Conservation (phyloP, 1,140 invertebrate genomes). For the Drosophila lacertosa region DNA sequence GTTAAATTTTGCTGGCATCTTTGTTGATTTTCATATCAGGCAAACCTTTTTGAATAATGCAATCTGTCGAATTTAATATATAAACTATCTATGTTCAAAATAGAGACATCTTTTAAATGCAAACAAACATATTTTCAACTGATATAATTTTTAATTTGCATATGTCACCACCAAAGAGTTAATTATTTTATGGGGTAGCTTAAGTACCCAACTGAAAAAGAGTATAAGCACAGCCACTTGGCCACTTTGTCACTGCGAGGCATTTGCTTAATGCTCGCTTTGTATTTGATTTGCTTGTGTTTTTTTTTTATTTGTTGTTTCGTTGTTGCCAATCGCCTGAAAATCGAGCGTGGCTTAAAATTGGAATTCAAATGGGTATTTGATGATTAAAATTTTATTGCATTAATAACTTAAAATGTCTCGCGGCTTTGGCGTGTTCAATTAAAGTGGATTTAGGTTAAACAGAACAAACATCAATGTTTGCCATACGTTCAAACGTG, state of each 20-base stretch:
- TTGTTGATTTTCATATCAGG: too few species aligned
- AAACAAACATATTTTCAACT: too few species aligned
- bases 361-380: constrained; percentile 23
- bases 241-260: constrained; percentile 1
- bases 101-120: too few species aligned
- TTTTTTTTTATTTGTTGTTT: not conserved
- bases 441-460: constrained; percentile 68
- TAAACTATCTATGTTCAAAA: too few species aligned
- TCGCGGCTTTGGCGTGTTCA: constrained; percentile 52
- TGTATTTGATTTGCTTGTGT: constrained; percentile 9
- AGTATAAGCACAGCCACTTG: constrained; percentile 12
- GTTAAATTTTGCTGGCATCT: too few species aligned
- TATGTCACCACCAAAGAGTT: too few species aligned
- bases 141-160: too few species aligned
- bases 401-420: constrained; percentile 70
- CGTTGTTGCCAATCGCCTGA: constrained; percentile 15
- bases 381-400: constrained; percentile 75
- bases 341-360: constrained; percentile 13
- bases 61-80: too few species aligned
- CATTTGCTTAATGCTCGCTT: constrained; percentile 26
- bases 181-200: too few species aligned
- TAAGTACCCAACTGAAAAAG: too few species aligned
- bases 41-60: too few species aligned
- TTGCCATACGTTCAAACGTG: constrained; percentile 34
- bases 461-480: constrained; percentile 73